Base-by-base conservation (phyloP, 30 jellyfish, hydroid and myxozoan species). In the Turritopsis rubra region DNA sequence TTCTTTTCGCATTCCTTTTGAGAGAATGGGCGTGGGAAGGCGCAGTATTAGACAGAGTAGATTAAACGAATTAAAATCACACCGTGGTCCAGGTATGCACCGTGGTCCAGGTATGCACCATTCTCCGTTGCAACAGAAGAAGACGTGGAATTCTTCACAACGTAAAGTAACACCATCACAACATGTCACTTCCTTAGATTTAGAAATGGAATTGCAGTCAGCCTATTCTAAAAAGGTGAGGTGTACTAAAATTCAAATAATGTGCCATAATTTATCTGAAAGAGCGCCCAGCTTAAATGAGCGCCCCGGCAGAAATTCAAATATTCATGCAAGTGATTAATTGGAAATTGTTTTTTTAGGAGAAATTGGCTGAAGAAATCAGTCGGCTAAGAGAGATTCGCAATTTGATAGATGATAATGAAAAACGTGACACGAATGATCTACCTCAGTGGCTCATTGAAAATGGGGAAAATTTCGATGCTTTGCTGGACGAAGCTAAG, bases 401-500 rank as follows among this genome's bases (percentile, higher is more conserved):
- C 75, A 80, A 75, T 21, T 52, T 88, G 30, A 94, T 94, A 90
- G 89, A 85, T 23, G 92, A 96, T 52, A 89, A 89, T 52, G 87
- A 85, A 1, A 23, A 28, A 71, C 86, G 54, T n/a, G 97, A 97
- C 27, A 65, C 66, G 65, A n/a, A 81, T 0, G 91, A 81, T n/a
- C 90, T 89, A 18, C 99, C 99, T 8, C 97, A 86, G 29, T 94
- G 99, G 99, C 92, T 94, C 19, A 85, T 95, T 1, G 96, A 86
- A 75, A 94, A 79, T 80, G 91, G 88, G 24, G 75, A 83, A 89
- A 89, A 85, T 72, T 89, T 80, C 53, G 99, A 86, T 60, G 81
- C 84, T 31, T 66, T 94, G 71, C 82, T 94, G 53, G 83, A 83
- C 54, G 87, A 82, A 21, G 94, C 95, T 8, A 89, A 86, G 66